Evolutionary conservation across 2,797 vertebrate genomes (phyloP).

Genomic region (Scolopax rusticola): DNA sequence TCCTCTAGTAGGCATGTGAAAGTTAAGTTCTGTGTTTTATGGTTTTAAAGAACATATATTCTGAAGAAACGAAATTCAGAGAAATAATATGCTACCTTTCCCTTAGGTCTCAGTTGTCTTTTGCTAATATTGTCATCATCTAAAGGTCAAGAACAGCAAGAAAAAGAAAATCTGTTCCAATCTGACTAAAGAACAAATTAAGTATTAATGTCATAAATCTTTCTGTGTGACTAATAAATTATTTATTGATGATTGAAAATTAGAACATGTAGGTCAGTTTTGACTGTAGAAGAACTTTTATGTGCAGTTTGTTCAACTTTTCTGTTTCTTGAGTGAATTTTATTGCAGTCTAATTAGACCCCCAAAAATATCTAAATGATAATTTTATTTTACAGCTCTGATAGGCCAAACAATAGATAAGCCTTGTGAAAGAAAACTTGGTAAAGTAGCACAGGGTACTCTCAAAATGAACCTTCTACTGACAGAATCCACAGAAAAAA

Average conservation of each 20-base stretch:
- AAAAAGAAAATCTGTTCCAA: not conserved
- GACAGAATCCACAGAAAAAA: not conserved
- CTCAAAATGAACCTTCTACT: not conserved
- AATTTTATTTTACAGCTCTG: not conserved
- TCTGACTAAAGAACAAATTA: not conserved
- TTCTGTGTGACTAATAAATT: not conserved
- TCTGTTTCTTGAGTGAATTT: not conserved
- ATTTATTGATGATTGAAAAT: not conserved
- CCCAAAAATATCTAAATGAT: not conserved
- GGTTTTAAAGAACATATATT: not conserved
- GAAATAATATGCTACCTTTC: not conserved
- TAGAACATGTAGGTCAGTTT: not conserved
- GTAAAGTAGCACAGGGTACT: not conserved
- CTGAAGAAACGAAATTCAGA: not conserved
- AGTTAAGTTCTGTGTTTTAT: not conserved
- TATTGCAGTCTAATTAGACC: slow-evolving; percentile 2
- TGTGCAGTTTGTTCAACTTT: not conserved
- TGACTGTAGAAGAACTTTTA: not conserved
- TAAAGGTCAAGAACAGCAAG: not conserved
- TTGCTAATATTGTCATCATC: not conserved
- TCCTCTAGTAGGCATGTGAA: not conserved
- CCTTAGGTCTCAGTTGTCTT: not conserved
- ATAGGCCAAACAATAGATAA: slow-evolving; percentile 41
- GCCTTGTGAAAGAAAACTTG: not conserved
- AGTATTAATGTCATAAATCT: not conserved